Percentiles rank a stretch among this genome's conserved stretches.
Evolutionary conservation across 2,797 vertebrate species (phyloP).

Genomic region (Pipistrellus pipistrellus): DNA sequence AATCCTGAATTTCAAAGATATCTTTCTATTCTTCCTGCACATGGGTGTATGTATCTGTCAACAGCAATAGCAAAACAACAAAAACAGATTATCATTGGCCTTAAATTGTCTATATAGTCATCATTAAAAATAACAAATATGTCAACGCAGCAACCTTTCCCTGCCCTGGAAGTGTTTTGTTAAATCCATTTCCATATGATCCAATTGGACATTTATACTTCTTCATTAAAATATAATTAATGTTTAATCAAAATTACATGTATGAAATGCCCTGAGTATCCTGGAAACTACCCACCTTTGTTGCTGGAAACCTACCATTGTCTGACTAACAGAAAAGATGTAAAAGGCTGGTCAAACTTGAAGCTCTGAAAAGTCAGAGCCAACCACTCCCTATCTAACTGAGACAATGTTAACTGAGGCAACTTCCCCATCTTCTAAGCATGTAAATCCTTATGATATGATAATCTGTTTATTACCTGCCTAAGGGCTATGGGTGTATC

Average conservation of each 20-base stretch:
- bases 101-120: not conserved
- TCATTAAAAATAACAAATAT: conserved; percentile 20
- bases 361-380: no score
- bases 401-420: no score
- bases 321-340: no score
- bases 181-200: not conserved
- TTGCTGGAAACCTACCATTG: no score
- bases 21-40: not conserved
- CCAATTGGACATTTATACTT: not conserved
- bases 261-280: not conserved
- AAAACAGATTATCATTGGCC: not conserved
- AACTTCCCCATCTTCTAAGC: no score
- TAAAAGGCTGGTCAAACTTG: no score
- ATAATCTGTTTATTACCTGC: no score
- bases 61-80: not conserved
- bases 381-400: no score
- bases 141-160: not conserved
- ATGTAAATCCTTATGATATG: no score
- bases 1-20: not conserved
- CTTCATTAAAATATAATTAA: conserved; percentile 5
- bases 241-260: not conserved
- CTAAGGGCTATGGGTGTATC: no score
- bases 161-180: not conserved
- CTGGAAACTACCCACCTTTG: not conserved
- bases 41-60: not conserved